Evolutionary conservation across 1,140 invertebrate genomes (phyloP).

Genomic region (Agrilus planipennis): DNA sequence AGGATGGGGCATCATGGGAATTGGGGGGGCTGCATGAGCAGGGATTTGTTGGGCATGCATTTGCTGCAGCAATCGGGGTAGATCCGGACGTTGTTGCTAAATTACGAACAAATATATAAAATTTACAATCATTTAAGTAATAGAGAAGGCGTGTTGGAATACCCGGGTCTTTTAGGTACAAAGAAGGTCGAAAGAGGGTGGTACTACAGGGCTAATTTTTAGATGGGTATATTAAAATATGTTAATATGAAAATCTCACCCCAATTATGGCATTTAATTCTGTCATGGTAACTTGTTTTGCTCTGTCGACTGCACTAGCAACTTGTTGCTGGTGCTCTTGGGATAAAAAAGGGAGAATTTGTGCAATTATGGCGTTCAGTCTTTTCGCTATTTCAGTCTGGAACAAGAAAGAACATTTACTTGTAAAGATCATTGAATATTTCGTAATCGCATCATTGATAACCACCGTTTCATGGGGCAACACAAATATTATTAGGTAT

Average conservation of each 20-base stretch:
- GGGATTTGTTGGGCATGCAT: slow-evolving; percentile 85
- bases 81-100: slow-evolving; percentile 66
- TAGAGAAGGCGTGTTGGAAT: too few species aligned
- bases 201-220: too few species aligned
- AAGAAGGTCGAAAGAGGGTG: too few species aligned
- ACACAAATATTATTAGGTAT: neutral
- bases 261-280: slow-evolving; percentile 92
- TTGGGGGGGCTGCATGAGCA: slow-evolving; percentile 53
- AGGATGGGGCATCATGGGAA: slow-evolving; percentile 63
- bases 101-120: too few species aligned
- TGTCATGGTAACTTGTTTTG: slow-evolving; percentile 98
- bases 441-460: neutral
- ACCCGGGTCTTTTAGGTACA: too few species aligned
- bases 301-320: slow-evolving; percentile 92
- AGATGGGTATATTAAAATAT: too few species aligned
- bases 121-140: too few species aligned
- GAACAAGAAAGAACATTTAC: slow-evolving; percentile 35
- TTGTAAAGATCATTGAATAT: neutral
- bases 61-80: slow-evolving; percentile 68
- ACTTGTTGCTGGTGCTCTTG: slow-evolving; percentile 99
- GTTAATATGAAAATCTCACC: slow-evolving; percentile 59
- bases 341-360: slow-evolving; percentile 91
- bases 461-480: neutral
- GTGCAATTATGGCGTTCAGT: slow-evolving; percentile 90
- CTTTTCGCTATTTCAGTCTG: slow-evolving; percentile 98